Percentiles rank a stretch among this genome's conserved stretches.
These are phyloP conservation scores for Cliona cf. orientalis DNA, from an alignment of 37 sponge, comb jelly and placozoan genomes.

Conservation along the genomic window DNA sequence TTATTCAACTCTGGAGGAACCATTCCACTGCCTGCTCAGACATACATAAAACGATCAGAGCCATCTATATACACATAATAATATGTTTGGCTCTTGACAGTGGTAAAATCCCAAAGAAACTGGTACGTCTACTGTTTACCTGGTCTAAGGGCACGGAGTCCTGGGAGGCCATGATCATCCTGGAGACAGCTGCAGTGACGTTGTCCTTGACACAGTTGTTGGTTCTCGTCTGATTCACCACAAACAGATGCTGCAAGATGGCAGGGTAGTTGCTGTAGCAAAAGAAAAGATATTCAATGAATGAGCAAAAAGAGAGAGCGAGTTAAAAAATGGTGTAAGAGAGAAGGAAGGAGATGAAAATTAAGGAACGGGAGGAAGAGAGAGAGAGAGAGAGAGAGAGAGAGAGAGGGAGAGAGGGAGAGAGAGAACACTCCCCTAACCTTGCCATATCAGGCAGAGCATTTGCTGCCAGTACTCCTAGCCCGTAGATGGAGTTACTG, in stretches of 20 bases:
- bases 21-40: too few relatives aligned
- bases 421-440: slow-evolving; percentile 24
- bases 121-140: slow-evolving; percentile 27
- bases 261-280: slow-evolving; percentile 72
- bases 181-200: slow-evolving; percentile 77
- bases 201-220: slow-evolving; percentile 77
- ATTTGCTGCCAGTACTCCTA: slow-evolving; percentile 77
- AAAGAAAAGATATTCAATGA: background rate
- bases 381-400: background rate
- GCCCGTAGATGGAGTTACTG: slow-evolving; percentile 86
- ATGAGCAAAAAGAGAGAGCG: background rate
- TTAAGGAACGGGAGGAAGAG: background rate
- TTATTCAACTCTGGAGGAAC: too few relatives aligned
- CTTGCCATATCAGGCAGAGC: slow-evolving; percentile 49
- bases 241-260: slow-evolving; percentile 74
- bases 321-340: background rate
- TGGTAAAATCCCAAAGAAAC: too few relatives aligned
- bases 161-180: slow-evolving; percentile 80
- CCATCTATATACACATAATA: too few relatives aligned
- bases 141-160: slow-evolving; percentile 83
- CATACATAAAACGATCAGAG: too few relatives aligned
- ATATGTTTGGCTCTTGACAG: too few relatives aligned
- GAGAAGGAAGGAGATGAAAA: background rate
- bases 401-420: background rate
- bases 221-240: slow-evolving; percentile 24